Conservation (phyloP, 2,797 vertebrate genomes). For the Poeciliopsis gracilis region DNA sequence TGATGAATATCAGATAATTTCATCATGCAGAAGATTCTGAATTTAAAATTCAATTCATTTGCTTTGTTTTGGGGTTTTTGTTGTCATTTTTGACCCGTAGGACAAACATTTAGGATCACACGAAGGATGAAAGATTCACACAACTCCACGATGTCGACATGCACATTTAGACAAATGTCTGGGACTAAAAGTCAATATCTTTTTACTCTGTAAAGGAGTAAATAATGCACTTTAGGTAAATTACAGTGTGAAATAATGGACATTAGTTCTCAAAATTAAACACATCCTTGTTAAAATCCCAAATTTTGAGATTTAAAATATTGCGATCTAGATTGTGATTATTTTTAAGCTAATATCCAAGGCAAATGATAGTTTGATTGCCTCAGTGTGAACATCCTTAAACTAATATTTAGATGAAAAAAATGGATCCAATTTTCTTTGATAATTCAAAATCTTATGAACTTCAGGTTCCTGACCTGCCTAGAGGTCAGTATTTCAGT, state of each 20-base stretch:
- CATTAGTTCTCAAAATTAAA: background rate
- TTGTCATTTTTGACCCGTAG: no score
- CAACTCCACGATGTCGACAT: background rate
- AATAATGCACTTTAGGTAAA: background rate
- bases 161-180: background rate
- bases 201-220: background rate
- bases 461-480: background rate
- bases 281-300: background rate
- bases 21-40: no score
- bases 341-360: background rate
- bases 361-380: background rate
- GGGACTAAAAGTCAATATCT: background rate
- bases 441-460: background rate
- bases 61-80: no score
- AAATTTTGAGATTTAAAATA: background rate
- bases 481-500: background rate
- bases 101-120: no score
- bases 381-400: background rate
- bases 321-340: background rate
- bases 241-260: background rate
- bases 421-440: background rate
- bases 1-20: no score
- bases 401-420: background rate
- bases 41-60: no score
- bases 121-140: background rate